Base-by-base conservation (phyloP, 2,797 vertebrate genomes). In the Synaphobranchus kaupii region DNA sequence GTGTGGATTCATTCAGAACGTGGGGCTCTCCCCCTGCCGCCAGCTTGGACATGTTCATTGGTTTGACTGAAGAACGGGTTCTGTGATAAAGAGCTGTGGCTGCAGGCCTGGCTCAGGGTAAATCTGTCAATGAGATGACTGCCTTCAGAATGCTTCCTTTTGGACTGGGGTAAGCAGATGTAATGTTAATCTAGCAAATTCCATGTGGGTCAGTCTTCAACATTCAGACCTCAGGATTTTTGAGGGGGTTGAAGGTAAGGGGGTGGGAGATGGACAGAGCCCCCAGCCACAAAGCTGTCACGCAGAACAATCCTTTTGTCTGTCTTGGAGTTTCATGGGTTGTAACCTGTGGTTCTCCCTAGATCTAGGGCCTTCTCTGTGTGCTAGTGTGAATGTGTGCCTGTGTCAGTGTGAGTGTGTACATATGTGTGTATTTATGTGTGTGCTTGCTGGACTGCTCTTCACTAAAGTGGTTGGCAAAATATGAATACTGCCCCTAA, bases 401-500 rank as follows among this genome's bases (percentile, higher is more conserved):
- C 39, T 50, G 54, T 56, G 63, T 15, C 39, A n/a, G n/a, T n/a
- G 44, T 44, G n/a, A n/a, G 0, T 34, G 13, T 85, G 10, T 22
- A 22, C 58, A 22, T 22, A 22, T 60, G 58, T 68, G 63, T 68
- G 63, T 25, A 22, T 60, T 10, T 22, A 60, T 39, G 39, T 39
- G 39, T 15, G 15, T 39, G 31, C n/a, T 4, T 73, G 76, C 20
- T 73, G 68, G 68, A 34, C 68, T 31, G 68, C 12, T 73, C 68
- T 34, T 34, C 20, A 12, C 28, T 13, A 63, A 92, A 91, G 87
- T 90, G 47, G 86, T 92, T 94, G 90, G 88, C 88, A 88, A 89
- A 87, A 90, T 92, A 87, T 94, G 91, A 88, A 85, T 92, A 91
- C 91, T 91, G 89, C 92, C 92, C 93, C 92, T 92, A 92, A 87